These are phyloP conservation scores for Echinops telfairi DNA, from an alignment of 2,113 vertebrate genomes.

Conservation along the genomic window DNA sequence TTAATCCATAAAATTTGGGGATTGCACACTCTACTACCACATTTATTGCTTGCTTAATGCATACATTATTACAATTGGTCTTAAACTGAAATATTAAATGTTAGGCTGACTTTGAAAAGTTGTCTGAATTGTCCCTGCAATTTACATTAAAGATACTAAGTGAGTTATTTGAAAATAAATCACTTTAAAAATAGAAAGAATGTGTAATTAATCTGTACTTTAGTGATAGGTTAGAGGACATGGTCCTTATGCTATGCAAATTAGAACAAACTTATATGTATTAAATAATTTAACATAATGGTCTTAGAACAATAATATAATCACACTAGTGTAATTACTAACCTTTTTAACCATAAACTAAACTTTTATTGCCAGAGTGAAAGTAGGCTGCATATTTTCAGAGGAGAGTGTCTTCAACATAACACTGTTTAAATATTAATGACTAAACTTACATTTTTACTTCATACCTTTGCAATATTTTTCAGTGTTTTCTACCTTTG, in stretches of 20 bases:
- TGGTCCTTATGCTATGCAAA: not conserved
- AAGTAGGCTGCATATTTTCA: not conserved
- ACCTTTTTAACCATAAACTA: not conserved
- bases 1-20: not conserved
- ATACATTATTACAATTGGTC: not conserved
- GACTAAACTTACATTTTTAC: not conserved
- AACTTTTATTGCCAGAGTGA: not conserved
- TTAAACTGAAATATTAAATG: slow-evolving; percentile 29
- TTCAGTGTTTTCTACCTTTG: not conserved
- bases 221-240: not conserved
- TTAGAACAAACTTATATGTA: not conserved
- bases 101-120: slow-evolving; percentile 17
- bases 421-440: not conserved
- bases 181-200: not conserved
- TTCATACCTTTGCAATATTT: not conserved
- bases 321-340: not conserved
- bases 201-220: slow-evolving; percentile 18
- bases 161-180: not conserved
- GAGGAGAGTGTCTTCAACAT: not conserved
- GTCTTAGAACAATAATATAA: not conserved
- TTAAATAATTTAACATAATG: not conserved
- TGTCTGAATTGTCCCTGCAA: not conserved
- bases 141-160: not conserved
- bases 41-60: not conserved
- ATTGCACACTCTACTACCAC: not conserved